phyloP scores from a whole-genome alignment of 2,888 invertebrate species.

The Andricus curvator region DNA sequence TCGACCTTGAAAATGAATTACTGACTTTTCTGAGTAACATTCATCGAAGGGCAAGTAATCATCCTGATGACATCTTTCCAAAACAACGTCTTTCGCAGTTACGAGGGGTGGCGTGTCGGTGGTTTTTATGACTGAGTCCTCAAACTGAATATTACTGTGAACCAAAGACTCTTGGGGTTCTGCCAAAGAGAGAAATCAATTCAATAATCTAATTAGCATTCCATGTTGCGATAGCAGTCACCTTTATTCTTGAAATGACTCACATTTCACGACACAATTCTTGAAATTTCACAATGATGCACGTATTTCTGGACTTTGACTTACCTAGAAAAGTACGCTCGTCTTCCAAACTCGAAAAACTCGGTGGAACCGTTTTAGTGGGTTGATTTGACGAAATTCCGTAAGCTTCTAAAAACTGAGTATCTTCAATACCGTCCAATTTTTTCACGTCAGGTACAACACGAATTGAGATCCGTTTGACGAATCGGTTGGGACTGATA shows the following conservation, averaged over 20 bases:
- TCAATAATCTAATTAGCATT: neutral
- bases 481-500: constrained; percentile 57
- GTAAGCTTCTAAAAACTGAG: constrained; percentile 67
- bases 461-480: constrained; percentile 64
- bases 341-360: constrained; percentile 1
- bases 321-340: constrained; percentile 37
- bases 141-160: constrained; percentile 47
- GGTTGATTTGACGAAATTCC: constrained; percentile 63
- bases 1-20: neutral
- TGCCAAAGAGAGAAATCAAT: neutral
- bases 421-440: constrained; percentile 56
- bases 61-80: constrained; percentile 85
- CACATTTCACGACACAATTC: neutral
- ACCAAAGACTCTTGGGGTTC: constrained; percentile 45
- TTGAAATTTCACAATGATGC: neutral
- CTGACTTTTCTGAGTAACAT: constrained; percentile 46
- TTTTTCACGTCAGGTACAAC: constrained; percentile 65
- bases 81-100: constrained; percentile 78
- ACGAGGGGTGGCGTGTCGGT: constrained; percentile 54
- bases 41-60: constrained; percentile 74
- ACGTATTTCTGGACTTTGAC: neutral
- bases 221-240: neutral
- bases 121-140: constrained; percentile 36
- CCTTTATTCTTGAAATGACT: neutral
- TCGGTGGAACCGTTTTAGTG: constrained; percentile 6